phyloP scores from a whole-genome alignment of 2,797 vertebrate genomes.

The Monodelphis domestica region DNA sequence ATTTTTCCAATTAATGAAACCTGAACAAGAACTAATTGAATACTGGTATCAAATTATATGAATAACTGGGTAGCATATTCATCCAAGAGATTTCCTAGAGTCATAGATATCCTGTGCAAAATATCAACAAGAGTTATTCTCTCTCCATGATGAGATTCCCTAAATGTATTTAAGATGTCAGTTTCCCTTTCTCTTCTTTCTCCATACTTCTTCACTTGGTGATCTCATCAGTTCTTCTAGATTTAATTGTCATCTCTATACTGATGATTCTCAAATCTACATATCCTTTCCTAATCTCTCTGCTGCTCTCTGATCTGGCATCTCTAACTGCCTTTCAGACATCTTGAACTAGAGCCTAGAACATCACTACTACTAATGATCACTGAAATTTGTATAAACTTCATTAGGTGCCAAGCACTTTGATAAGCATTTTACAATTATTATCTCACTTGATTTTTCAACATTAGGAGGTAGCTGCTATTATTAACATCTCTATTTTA shows the following conservation, averaged over 20 bases:
- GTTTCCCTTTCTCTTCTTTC: not conserved
- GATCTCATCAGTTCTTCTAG: not conserved
- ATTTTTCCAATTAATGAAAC: not conserved
- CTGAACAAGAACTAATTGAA: not conserved
- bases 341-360: not conserved
- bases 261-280: too few relatives aligned
- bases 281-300: not conserved
- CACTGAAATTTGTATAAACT: not conserved
- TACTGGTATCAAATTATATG: not conserved
- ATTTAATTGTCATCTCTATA: not conserved
- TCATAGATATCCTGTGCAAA: not conserved
- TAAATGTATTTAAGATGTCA: not conserved
- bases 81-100: not conserved
- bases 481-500: not conserved
- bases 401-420: not conserved
- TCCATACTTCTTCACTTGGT: not conserved
- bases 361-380: not conserved
- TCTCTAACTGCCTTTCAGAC: not conserved
- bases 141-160: not conserved
- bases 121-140: not conserved
- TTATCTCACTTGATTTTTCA: not conserved
- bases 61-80: not conserved
- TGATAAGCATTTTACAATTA: not conserved
- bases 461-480: not conserved
- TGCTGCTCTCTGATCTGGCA: not conserved